Percentiles rank a stretch among this genome's conserved stretches.
Evolutionary conservation across 2,113 vertebrate species (phyloP).

Genomic region (Tetrao urogallus): DNA sequence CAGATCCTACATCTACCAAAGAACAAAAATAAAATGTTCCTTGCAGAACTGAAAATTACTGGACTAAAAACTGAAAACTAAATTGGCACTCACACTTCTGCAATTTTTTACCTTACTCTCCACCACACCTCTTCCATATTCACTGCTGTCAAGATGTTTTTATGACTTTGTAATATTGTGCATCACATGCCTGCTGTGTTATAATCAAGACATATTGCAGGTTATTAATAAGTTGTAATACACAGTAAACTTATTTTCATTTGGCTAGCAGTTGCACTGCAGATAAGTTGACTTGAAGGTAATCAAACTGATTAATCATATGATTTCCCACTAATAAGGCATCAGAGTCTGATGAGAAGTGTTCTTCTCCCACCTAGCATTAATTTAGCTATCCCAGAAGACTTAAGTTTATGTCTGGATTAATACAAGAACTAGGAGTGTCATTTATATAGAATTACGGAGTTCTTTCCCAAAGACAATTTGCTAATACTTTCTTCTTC

Average conservation of each 20-base stretch:
- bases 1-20: background rate
- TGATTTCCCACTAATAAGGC: slow-evolving; percentile 17
- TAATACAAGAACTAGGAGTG: background rate
- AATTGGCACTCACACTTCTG: background rate
- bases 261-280: slow-evolving; percentile 15
- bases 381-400: background rate
- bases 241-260: slow-evolving; percentile 58
- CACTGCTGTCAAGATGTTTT: background rate
- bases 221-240: slow-evolving; percentile 36
- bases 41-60: background rate
- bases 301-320: slow-evolving; percentile 46
- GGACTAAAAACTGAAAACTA: background rate
- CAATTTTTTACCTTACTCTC: background rate
- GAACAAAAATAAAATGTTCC: background rate
- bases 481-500: background rate
- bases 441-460: background rate
- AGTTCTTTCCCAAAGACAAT: background rate
- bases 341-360: background rate
- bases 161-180: background rate
- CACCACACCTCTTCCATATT: background rate
- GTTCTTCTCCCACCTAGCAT: background rate
- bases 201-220: slow-evolving; percentile 49
- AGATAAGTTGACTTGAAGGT: slow-evolving; percentile 45
- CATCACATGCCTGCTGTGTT: slow-evolving; percentile 40
- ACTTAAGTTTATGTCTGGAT: background rate